Evolutionary conservation across 1,140 invertebrate species (phyloP).

Genomic region (roundworm (Caenorhabditis elegans)): WBcel235 BX284606.5:17178501-17179000

Average conservation of each 20-base stretch:
- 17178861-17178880: too few species aligned
- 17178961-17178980: too few species aligned
- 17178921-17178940: too few species aligned
- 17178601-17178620: neutral
- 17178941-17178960: too few species aligned
- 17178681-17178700: neutral
- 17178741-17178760: neutral
- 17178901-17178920: too few species aligned
- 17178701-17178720: conserved; percentile 13
- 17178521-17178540: too few species aligned
- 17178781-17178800: neutral
- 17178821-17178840: neutral
- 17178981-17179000: too few species aligned
- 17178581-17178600: neutral
- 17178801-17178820: neutral
- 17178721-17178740: neutral
- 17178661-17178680: neutral
- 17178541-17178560: too few species aligned
- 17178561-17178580: too few species aligned
- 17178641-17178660: neutral
- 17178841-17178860: too few species aligned
- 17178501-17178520: too few species aligned
- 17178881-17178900: too few species aligned
- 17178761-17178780: neutral
- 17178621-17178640: neutral